Evolutionary conservation across 2,797 vertebrate species (phyloP).

Genomic region (Glossophaga mutica): DNA sequence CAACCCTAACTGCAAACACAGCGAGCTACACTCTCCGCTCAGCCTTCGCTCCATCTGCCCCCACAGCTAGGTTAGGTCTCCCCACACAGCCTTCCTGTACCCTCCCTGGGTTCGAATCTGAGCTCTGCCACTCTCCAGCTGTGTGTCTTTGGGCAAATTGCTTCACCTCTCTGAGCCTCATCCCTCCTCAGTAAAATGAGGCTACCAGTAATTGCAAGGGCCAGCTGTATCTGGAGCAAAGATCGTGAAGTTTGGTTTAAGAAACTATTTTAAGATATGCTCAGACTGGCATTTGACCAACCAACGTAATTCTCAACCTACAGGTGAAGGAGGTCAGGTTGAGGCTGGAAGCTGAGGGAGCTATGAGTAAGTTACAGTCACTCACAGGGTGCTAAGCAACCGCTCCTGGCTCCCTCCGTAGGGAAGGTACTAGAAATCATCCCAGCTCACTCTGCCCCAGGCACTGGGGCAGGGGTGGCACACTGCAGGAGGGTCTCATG

Average conservation of each 20-base stretch:
- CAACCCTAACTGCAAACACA: not conserved
- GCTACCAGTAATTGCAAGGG: not conserved
- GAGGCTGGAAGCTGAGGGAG: not conserved
- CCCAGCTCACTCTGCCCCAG: not conserved
- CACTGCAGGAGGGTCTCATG: accelerated
- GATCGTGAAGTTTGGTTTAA: not conserved
- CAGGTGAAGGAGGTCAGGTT: not conserved
- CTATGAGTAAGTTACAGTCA: not conserved
- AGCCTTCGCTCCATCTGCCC: not conserved
- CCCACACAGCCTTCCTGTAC: not conserved
- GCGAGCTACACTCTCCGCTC: not conserved
- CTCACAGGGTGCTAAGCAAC: not conserved
- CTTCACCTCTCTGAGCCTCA: not conserved
- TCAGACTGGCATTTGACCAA: not conserved
- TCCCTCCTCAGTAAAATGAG: not conserved
- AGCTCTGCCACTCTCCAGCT: not conserved
- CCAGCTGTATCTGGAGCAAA: not conserved
- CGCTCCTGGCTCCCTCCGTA: not conserved
- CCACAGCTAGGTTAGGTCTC: not conserved
- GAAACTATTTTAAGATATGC: not conserved
- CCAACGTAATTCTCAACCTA: not conserved
- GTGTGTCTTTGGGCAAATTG: not conserved
- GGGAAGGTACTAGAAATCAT: not conserved
- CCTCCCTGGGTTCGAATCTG: not conserved
- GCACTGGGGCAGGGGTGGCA: not conserved